Base-by-base conservation (phyloP, 1,140 invertebrate species). In the Drosophila willistoni region DNA sequence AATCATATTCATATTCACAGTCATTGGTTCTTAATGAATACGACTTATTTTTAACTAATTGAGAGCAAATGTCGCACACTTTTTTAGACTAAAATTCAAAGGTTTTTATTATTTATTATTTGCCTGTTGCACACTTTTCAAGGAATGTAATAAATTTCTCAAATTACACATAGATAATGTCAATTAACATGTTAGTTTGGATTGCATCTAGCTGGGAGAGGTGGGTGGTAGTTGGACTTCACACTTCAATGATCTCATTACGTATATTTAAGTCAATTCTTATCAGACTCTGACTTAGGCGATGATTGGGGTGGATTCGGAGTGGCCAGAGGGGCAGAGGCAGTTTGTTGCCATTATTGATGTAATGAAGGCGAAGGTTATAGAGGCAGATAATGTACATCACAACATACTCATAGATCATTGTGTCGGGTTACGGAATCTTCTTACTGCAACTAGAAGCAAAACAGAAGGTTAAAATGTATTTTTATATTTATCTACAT, bases 191-290 rank as follows among this genome's bases (percentile, higher is more conserved):
- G 17, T 57, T 57, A 34, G 7, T 59, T 59, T 39, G 14, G 17
- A 39, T 19, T 59, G 56, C 56, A 39, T 39, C 56, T 59, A 14
- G 14, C 22, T 59, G 56, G 12, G 33, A 36, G 33, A 36, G 33
- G 56, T 59, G 56, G 33, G 33, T 19, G 55, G 55, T 7, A 33
- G 56, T 14, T 59, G 56, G 56, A 59, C 56, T 39, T 59, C 56
- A 59, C 56, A 59, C 33, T 59, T 12, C 14, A 59, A 14, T 59
- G 56, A 59, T 59, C 56, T 59, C 56, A 59, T 59, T 59, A 59
- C 56, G 56, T 59, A 59, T 39, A 36, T 12, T 59, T 19, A 59
- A 36, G 14, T 59, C 17, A 39, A 25, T 7, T 59, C 56, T 59
- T 59, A 59, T 59, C 56, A 39, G 56, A n/a, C 1, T 22, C 34